A percentile compares a stretch with the other conserved stretches of the same genome.
These are phyloP conservation scores for Pollachius pollachius DNA, from an alignment of 2,113 vertebrate genomes.

Conservation along the genomic window DNA sequence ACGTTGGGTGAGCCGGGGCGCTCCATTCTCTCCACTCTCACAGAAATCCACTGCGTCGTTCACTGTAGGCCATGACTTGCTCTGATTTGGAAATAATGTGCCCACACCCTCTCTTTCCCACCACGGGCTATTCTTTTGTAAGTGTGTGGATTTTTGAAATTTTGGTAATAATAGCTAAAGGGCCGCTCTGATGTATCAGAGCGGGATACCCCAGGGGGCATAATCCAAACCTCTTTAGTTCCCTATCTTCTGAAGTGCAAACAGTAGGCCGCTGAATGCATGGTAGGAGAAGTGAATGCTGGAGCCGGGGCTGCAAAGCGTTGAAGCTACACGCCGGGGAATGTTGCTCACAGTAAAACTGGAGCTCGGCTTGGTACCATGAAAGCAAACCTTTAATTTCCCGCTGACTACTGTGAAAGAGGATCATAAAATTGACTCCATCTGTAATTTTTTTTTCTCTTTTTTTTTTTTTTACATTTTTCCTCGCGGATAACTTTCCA, in stretches of 20 bases:
- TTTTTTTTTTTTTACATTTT: too few species aligned
- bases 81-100: too few species aligned
- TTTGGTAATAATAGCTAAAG: too few species aligned
- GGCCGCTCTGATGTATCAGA: slow-evolving; percentile 8
- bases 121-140: too few species aligned
- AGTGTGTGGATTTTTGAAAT: too few species aligned
- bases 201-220: neutral
- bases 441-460: slow-evolving; percentile 52
- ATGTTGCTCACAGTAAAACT: slow-evolving; percentile 55
- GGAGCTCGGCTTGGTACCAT: slow-evolving; percentile 44
- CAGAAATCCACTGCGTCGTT: too few species aligned
- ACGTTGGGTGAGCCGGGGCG: too few species aligned
- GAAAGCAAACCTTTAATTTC: slow-evolving; percentile 63
- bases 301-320: slow-evolving; percentile 19
- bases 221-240: slow-evolving; percentile 10
- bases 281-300: slow-evolving; percentile 28
- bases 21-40: too few species aligned
- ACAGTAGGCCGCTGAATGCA: slow-evolving; percentile 33
- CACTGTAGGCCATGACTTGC: too few species aligned
- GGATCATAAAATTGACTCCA: slow-evolving; percentile 71
- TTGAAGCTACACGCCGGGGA: slow-evolving; percentile 10
- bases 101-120: too few species aligned
- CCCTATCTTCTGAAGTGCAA: slow-evolving; percentile 24
- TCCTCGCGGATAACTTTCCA: slow-evolving; percentile 58
- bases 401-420: slow-evolving; percentile 70